Base-by-base conservation (phyloP, 1,140 invertebrate species). In the Daktulosphaira vitifoliae region DNA sequence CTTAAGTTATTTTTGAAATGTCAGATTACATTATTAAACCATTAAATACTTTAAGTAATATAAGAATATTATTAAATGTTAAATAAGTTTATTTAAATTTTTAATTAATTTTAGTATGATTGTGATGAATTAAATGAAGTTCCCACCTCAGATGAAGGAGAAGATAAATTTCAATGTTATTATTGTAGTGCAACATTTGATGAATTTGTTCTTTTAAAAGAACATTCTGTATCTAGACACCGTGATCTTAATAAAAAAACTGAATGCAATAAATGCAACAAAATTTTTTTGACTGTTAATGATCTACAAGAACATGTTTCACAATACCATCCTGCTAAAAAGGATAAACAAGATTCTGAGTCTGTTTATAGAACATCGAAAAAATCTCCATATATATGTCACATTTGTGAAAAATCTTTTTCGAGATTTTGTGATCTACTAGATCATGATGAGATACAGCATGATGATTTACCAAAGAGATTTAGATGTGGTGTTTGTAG, bases 401-500 rank as follows among this genome's bases (percentile, higher is more conserved):
- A 66, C 11, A 13, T 66, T 16, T 66, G 65, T 6, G 29, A 66
- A 22, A 66, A 66, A 33, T 54, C 26, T n/a, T 66, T 56, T 1
- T 54, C 65, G 0, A 66, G 65, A 7, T 66, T 66, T 9, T 66
- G 65, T 33, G 65, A 66, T 33, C 37, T 66, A 44, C 51, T 66
- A 15, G 52, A 66, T 13, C 65, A 66, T 15, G 65, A 66, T 15
- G 52, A 66, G 11, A 66, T 66, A 33, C 51, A 66, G 33, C 65
- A 66, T 2, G 65, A 66, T 22, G 48, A 67, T 44, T 37, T 67
- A 13, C 53, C 66, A 20, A 50, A 59, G 46, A 67, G 38, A 11
- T 50, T 29, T 25, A 67, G 48, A 33, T 67, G 53, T 37, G 48
- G 53, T 1, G 66, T 62, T 2, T 67, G 66, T 9, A 59, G 65